Base-by-base conservation (phyloP, 2,888 invertebrate genomes). In the Mimachlamys varia region DNA sequence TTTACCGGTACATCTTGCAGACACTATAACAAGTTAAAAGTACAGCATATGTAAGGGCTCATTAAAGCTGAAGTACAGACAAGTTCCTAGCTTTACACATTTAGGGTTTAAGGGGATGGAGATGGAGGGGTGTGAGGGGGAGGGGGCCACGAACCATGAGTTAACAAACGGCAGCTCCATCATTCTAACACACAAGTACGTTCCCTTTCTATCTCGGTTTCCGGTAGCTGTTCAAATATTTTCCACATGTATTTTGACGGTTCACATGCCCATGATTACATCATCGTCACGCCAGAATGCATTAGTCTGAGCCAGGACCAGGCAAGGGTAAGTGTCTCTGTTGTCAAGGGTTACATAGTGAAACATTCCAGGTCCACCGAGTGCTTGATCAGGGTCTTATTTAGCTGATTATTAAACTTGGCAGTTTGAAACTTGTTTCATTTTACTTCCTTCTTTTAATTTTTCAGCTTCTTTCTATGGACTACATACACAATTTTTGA, bases 161-260 rank as follows among this genome's bases (percentile, higher is more conserved):
- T 58, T 55, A 58, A 58, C 58, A 58, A 58, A 76, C 10, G 33
- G 27, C 27, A 33, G 76, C 33, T 12, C 33, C 22, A 76, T 76
- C 76, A 76, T 27, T 2, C 27, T 33, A 10, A 76, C 22, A 33
- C 27, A 10, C 15, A 44, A 44, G 44, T 27, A 15, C 2, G 13
- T 33, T 76, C 76, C n/a, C 76, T 33, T 62, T 76, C 58, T 76
- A 76, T 33, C 7, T 33, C 33, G 27, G 76, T 76, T 76, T 33
- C 76, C 33, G 76, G 33, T 33, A 76, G 33, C 33, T 13, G 33
- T 76, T 33, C 5, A 27, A 76, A 33, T 76, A 76, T 33, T 33
- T 76, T 33, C 33, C 76, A 76, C 76, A 76, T 76, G 76, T 76
- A 76, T 76, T 76, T 76, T 76, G 76, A 76, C 76, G 27, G 27